phyloP scores from a whole-genome alignment of 2,888 invertebrate genomes.

The Amphipoea oculea region DNA sequence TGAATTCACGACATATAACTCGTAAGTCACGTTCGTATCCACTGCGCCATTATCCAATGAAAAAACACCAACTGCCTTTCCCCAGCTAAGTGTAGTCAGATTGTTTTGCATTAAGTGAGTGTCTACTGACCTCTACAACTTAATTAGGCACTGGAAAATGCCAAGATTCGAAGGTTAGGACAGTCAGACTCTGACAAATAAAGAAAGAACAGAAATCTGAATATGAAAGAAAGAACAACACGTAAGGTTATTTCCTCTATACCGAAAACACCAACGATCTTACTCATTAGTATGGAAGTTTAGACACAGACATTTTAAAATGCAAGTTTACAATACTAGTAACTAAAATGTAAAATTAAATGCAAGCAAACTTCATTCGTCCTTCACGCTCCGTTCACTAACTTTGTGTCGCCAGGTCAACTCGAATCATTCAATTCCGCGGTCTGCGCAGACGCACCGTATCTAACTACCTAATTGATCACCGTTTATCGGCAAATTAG shows the following conservation, averaged over 20 bases:
- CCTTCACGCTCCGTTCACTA: slow-evolving; percentile 70
- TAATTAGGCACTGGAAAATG: neutral
- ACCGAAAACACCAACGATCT: neutral
- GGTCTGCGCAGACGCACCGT: slow-evolving; percentile 43
- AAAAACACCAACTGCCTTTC: neutral
- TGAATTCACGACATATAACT: no score
- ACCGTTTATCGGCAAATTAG: slow-evolving; percentile 65
- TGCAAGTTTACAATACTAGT: neutral
- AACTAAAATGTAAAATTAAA: slow-evolving; percentile 7
- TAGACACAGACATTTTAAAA: slow-evolving; percentile 3
- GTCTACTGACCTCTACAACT: neutral
- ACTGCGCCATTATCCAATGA: no score
- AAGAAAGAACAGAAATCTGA: neutral
- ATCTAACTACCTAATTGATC: slow-evolving; percentile 43
- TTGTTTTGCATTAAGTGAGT: neutral
- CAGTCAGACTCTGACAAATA: neutral
- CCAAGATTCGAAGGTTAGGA: neutral
- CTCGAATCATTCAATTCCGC: slow-evolving; percentile 62
- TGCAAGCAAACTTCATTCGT: slow-evolving; percentile 18
- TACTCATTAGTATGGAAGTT: neutral
- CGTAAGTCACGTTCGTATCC: no score
- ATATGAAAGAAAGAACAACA: neutral
- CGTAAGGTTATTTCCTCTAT: neutral
- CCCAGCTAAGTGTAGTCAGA: neutral
- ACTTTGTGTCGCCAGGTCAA: slow-evolving; percentile 62